Conservation (phyloP, 2,888 invertebrate species). For the Drosophila flavopinicola region DNA sequence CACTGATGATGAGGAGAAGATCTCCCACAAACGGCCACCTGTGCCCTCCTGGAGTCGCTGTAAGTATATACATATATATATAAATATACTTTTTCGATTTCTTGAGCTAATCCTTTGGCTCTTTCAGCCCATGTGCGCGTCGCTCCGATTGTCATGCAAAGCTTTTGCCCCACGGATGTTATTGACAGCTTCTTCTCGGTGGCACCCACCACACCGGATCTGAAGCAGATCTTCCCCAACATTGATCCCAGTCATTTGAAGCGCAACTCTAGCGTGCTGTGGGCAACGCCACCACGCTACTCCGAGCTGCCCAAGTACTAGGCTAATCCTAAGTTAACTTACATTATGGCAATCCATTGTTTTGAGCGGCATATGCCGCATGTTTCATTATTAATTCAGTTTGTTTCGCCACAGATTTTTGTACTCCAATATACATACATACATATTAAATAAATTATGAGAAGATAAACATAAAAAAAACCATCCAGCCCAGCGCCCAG, state of each 20-base stretch:
- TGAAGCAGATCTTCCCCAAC: constrained; percentile 88
- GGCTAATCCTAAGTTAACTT: constrained; percentile 2
- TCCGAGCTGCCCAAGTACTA: constrained; percentile 85
- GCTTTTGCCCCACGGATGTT: constrained; percentile 82
- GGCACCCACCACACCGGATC: constrained; percentile 87
- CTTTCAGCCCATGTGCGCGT: constrained; percentile 84
- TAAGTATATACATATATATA: constrained; percentile 64
- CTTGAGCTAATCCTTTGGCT: background rate
- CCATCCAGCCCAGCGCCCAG: constrained; percentile 16
- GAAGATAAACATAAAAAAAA: constrained; percentile 19
- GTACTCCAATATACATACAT: too few species aligned
- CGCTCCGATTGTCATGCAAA: constrained; percentile 85
- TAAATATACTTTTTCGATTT: too few species aligned
- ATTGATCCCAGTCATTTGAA: constrained; percentile 88
- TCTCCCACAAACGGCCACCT: constrained; percentile 76
- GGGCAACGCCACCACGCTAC: constrained; percentile 89
- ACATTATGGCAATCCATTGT: constrained; percentile 26
- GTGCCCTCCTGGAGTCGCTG: constrained; percentile 85
- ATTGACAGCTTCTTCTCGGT: constrained; percentile 87
- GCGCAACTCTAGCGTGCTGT: constrained; percentile 90
- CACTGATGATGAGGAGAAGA: constrained; percentile 84
- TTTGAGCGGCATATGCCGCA: constrained; percentile 17
- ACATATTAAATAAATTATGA: constrained; percentile 37
- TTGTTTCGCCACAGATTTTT: constrained; percentile 19
- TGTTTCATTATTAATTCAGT: constrained; percentile 9